Percentiles rank a stretch among this genome's conserved stretches.
Evolutionary conservation across 1,140 invertebrate species (phyloP).

Genomic region (Drosophila leontia): DNA sequence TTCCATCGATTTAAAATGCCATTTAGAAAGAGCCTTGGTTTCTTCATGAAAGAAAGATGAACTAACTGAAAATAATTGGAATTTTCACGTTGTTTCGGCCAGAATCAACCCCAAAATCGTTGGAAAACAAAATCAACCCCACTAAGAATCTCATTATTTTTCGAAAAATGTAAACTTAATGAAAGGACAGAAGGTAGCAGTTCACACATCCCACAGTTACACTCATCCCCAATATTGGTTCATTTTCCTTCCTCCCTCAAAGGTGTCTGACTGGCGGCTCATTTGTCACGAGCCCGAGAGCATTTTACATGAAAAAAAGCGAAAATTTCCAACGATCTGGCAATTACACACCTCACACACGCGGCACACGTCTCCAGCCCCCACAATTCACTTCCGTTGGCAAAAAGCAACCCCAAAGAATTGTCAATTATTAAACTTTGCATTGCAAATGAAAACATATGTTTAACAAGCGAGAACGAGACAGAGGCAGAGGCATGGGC

Average conservation of each 20-base stretch:
- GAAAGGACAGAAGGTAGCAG: slow-evolving; percentile 27
- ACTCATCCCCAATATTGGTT: neutral
- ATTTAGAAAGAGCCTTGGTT: neutral
- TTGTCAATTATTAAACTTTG: slow-evolving; percentile 83
- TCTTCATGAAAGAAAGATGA: neutral
- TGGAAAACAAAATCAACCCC: slow-evolving; percentile 18
- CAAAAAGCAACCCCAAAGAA: slow-evolving; percentile 55
- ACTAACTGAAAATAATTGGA: neutral
- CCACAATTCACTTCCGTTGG: slow-evolving; percentile 15
- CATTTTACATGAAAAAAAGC: slow-evolving; percentile 47
- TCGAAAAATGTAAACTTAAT: slow-evolving; percentile 41
- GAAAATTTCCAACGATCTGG: slow-evolving; percentile 57
- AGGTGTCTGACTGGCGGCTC: slow-evolving; percentile 51
- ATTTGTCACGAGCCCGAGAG: slow-evolving; percentile 66
- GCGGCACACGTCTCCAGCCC: neutral
- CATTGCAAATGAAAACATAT: slow-evolving; percentile 83
- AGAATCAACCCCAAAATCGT: slow-evolving; percentile 24
- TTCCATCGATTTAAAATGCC: slow-evolving; percentile 22
- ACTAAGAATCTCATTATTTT: slow-evolving; percentile 51
- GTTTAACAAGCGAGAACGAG: slow-evolving; percentile 68
- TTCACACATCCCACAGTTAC: slow-evolving; percentile 3
- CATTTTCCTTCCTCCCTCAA: slow-evolving; percentile 9
- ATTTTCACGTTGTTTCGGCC: slow-evolving; percentile 7
- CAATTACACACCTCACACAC: slow-evolving; percentile 67
- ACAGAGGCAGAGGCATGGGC: neutral